Conservation (phyloP, 2,113 vertebrate genomes). For the Dendrocopos noguchii region DNA sequence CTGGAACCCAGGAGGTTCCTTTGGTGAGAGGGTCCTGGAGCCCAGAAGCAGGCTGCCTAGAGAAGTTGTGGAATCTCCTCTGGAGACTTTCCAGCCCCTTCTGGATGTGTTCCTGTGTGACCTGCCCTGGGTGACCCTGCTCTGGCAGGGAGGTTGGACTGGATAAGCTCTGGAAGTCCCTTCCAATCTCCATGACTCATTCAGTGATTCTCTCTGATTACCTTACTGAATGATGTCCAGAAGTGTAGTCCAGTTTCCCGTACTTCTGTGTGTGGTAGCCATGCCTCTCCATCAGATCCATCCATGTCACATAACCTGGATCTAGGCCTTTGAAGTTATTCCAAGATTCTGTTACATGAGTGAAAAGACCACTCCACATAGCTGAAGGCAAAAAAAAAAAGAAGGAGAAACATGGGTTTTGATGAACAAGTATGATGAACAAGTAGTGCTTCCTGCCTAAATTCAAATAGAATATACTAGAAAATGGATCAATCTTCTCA, state of each 20-base stretch:
- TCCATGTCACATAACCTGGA: constrained; percentile 89
- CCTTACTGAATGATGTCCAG: constrained; percentile 94
- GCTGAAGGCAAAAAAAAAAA: constrained; percentile 67
- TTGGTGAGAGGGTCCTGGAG: too few relatives aligned
- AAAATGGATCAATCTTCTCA: background rate
- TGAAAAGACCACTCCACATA: constrained; percentile 98
- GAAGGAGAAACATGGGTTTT: background rate
- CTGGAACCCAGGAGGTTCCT: too few relatives aligned
- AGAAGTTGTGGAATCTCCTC: too few relatives aligned
- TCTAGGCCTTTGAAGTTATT: constrained; percentile 97
- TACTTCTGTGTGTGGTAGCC: constrained; percentile 86
- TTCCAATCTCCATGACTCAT: too few relatives aligned
- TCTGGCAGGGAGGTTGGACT: too few relatives aligned
- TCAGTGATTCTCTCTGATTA: constrained; percentile 54
- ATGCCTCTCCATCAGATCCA: constrained; percentile 86
- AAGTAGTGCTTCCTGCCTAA: background rate
- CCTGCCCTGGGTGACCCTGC: too few relatives aligned
- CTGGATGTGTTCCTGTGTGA: too few relatives aligned
- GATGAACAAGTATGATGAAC: rapidly evolving
- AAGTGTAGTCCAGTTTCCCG: constrained; percentile 93
- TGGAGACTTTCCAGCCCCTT: too few relatives aligned
- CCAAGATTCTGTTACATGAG: constrained; percentile 94
- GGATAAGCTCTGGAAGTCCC: too few relatives aligned
- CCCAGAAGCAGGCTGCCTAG: too few relatives aligned
- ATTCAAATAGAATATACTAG: background rate